These are phyloP conservation scores for Callospermophilus lateralis DNA, from an alignment of 2,113 vertebrate species.

Conservation along the genomic window DNA sequence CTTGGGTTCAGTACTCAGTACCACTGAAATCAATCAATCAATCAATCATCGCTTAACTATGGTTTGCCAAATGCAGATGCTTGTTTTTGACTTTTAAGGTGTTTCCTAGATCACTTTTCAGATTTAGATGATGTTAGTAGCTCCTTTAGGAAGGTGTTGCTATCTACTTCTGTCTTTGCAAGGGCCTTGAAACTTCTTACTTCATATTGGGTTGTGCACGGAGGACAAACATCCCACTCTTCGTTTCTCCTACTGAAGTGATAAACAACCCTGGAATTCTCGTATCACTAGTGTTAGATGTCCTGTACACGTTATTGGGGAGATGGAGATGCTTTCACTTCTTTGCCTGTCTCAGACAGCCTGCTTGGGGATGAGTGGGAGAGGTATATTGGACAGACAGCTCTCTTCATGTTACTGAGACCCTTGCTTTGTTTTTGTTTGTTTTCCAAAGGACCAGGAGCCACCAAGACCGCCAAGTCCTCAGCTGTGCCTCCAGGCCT, in stretches of 20 bases:
- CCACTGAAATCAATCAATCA: too few relatives aligned
- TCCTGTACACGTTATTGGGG: background rate
- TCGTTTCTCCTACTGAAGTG: background rate
- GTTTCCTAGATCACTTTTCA: background rate
- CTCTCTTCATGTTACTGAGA: slow-evolving; percentile 36
- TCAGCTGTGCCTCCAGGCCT: slow-evolving; percentile 92
- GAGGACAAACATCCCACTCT: background rate
- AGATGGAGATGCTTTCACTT: background rate
- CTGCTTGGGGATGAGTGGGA: background rate
- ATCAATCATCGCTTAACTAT: background rate
- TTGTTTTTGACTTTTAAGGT: slow-evolving; percentile 50
- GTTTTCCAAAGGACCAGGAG: slow-evolving; percentile 88
- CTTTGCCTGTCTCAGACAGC: background rate
- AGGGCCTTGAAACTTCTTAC: background rate
- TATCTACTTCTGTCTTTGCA: background rate
- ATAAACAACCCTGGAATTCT: background rate
- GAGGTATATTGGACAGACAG: background rate
- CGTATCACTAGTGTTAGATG: background rate
- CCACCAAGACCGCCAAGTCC: slow-evolving; percentile 89
- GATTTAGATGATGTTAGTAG: background rate
- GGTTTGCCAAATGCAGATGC: slow-evolving; percentile 25
- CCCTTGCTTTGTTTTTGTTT: slow-evolving; percentile 64
- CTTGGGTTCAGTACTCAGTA: too few relatives aligned
- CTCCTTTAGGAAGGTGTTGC: background rate
- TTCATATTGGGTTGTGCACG: background rate